phyloP scores from a whole-genome alignment of 2,113 vertebrate genomes.

The Tringa solitaria region DNA sequence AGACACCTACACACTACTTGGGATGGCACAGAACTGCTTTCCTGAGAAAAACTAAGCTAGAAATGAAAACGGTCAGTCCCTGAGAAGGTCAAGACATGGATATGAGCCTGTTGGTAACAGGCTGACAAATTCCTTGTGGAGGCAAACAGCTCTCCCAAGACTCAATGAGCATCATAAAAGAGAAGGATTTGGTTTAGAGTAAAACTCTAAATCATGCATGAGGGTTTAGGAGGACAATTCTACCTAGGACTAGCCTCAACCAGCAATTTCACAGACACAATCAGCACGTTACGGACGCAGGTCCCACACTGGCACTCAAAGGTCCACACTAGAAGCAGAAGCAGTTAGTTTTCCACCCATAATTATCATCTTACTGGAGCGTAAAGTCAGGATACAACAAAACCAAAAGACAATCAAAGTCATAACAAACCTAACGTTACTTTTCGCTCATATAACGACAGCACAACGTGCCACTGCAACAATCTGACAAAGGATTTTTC shows the following conservation, averaged over 20 bases:
- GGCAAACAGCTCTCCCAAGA: background rate
- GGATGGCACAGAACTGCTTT: background rate
- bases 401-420: background rate
- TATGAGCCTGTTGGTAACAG: background rate
- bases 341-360: background rate
- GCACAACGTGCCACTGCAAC: fast-evolving
- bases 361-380: background rate
- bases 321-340: background rate
- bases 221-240: background rate
- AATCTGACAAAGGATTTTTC: background rate
- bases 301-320: background rate
- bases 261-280: background rate
- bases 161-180: fast-evolving
- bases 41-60: background rate
- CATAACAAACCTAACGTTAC: background rate
- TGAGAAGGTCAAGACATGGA: background rate
- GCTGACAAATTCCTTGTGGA: background rate
- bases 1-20: background rate
- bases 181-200: background rate
- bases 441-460: fast-evolving
- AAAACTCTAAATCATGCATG: fast-evolving
- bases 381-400: background rate
- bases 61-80: background rate
- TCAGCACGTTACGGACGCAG: fast-evolving
- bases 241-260: background rate